Evolutionary conservation across 2,888 invertebrate genomes (phyloP).

Genomic region (Hylaea fasciaria): DNA sequence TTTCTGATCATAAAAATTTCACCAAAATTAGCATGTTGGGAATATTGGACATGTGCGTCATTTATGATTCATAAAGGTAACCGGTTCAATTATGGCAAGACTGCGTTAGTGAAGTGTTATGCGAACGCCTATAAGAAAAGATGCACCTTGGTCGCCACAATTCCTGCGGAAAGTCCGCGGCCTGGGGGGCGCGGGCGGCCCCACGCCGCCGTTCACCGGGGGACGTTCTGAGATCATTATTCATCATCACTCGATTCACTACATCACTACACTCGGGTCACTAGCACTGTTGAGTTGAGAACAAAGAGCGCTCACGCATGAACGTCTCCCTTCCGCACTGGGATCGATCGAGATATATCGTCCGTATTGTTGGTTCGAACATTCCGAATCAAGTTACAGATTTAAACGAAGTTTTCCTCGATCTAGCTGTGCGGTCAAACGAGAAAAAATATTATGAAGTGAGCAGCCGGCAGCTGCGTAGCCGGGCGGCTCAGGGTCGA

Average conservation of each 20-base stretch:
- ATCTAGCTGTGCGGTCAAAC: constrained; percentile 50
- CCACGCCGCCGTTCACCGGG: constrained; percentile 72
- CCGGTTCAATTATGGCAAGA: constrained; percentile 41
- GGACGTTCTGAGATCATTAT: constrained; percentile 81
- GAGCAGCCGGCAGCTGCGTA: constrained; percentile 66
- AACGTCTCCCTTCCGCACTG: constrained; percentile 41
- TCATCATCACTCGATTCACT: constrained; percentile 71
- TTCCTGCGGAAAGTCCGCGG: constrained; percentile 83
- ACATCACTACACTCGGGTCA: constrained; percentile 53
- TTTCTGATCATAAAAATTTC: constrained; percentile 14
- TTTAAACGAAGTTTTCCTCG: constrained; percentile 47
- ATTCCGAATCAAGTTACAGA: constrained; percentile 45
- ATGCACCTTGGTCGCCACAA: constrained; percentile 85
- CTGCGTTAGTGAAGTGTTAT: constrained; percentile 42
- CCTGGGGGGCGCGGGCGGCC: constrained; percentile 72
- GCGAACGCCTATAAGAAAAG: constrained; percentile 48
- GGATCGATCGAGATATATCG: constrained; percentile 36
- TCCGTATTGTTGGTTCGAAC: constrained; percentile 46
- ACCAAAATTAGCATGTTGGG: constrained; percentile 11
- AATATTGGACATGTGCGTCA: constrained; percentile 36
- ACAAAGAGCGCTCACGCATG: constrained; percentile 42
- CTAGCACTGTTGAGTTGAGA: constrained; percentile 41
- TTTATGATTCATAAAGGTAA: constrained; percentile 33
- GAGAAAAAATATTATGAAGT: constrained; percentile 57
- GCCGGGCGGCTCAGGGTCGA: constrained; percentile 77